Base-by-base conservation (phyloP, 2,797 vertebrate species). In the Rhynchonycteris naso region DNA sequence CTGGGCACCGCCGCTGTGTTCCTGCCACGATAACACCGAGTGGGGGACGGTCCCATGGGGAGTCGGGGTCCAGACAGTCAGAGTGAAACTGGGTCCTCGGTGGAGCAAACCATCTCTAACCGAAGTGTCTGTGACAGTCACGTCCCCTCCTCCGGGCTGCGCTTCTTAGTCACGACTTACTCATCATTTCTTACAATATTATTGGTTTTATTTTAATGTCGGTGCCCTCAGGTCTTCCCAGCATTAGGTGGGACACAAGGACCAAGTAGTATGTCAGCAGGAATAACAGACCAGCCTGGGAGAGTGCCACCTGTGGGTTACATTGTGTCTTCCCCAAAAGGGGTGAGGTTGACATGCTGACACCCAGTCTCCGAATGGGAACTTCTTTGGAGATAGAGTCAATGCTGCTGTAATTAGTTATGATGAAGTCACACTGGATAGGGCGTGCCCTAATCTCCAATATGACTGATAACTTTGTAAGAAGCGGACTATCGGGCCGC, bases 171-270 rank as follows among this genome's bases (percentile, higher is more conserved):
- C 59, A 10, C 19, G 35, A 68, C 28, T n/a, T 58, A 15, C 28
- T 43, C 19, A 16, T 56, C 12, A 24, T 56, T 47, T 58, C 87
- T 33, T 26, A 26, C 10, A 19, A 30, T 30, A 12, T 19, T 52
- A 21, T 5, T 22, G 26, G 33, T 35, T 81, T 90, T 9, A 7
- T 35, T 56, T 47, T 89, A 24, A 30, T 8, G n/a, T 65, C 47
- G 11, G 72, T 0, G 1, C n/a, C 59, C 28, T 43, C 26, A 7
- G 1, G 1, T 18, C 86, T 66, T n/a, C 18, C 61, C 0, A 0
- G 47, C n/a, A 19, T 33, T 38, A 30, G 19, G 43, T 4, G 68
- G 65, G 24, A 8, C 2, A 8, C 28, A n/a, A 38, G 43, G 43
- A 5, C 43, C 8, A 43, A 43, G 43, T 43, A 5, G 66, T 16